A percentile compares a stretch with the other conserved stretches of the same genome.
Evolutionary conservation across 2,888 invertebrate genomes (phyloP).

Genomic region (Chymomyza caudatula): DNA sequence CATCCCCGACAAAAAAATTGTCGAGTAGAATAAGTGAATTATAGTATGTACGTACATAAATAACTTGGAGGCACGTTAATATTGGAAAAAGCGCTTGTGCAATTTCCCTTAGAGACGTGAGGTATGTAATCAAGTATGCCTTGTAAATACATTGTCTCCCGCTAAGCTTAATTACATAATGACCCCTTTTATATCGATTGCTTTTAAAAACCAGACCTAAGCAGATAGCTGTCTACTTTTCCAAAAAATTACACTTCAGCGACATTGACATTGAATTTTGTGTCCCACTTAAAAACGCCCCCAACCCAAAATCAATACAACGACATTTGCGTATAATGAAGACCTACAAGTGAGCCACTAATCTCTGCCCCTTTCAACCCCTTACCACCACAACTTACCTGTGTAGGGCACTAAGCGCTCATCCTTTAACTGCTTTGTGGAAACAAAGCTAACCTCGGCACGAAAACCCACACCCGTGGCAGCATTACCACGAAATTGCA

Average conservation of each 20-base stretch:
- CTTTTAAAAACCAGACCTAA: slow-evolving; percentile 42
- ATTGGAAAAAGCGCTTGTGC: background rate
- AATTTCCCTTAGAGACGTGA: background rate
- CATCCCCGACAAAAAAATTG: too few relatives aligned
- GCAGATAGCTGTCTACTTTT: background rate
- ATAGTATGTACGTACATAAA: background rate
- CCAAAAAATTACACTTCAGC: slow-evolving; percentile 36
- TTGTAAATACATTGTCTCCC: background rate
- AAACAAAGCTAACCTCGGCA: slow-evolving; percentile 79
- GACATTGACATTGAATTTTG: slow-evolving; percentile 62
- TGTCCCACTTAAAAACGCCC: background rate
- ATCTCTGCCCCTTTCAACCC: slow-evolving; percentile 5
- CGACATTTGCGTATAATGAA: slow-evolving; percentile 43
- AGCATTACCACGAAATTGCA: slow-evolving; percentile 85
- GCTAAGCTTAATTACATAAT: background rate
- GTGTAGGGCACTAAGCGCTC: slow-evolving; percentile 75
- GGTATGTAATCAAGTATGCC: background rate
- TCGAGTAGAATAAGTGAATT: too few relatives aligned
- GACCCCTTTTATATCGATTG: slow-evolving; percentile 44
- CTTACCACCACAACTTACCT: slow-evolving; percentile 56
- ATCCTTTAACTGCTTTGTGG: slow-evolving; percentile 75
- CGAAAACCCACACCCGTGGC: slow-evolving; percentile 84
- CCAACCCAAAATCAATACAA: slow-evolving; percentile 52
- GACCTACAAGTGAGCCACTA: slow-evolving; percentile 54
- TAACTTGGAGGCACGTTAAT: background rate